A percentile compares a stretch with the other conserved stretches of the same genome.
phyloP scores from a whole-genome alignment of 2,113 vertebrate genomes.

The Pionites leucogaster region DNA sequence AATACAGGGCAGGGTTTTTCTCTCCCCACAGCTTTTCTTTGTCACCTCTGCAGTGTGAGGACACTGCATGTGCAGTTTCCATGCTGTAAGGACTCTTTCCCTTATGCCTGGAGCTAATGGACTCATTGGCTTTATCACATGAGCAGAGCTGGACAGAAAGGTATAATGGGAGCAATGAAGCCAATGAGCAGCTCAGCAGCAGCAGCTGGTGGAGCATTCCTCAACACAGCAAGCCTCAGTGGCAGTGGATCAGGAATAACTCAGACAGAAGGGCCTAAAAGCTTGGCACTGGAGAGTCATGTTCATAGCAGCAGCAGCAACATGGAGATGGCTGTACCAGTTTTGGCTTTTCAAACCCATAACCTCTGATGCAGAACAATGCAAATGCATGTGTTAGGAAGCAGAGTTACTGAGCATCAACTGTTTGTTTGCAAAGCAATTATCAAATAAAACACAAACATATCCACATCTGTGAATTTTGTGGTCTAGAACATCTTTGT shows the following conservation, averaged over 20 bases:
- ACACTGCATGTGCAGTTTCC: background rate
- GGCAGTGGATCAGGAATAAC: background rate
- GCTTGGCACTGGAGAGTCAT: background rate
- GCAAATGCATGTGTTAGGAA: background rate
- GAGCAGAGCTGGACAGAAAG: background rate
- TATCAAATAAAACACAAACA: background rate
- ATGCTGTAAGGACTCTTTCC: background rate
- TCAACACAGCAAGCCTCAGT: background rate
- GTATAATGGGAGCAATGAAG: accelerated
- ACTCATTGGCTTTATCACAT: background rate
- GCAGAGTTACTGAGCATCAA: background rate
- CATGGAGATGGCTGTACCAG: background rate
- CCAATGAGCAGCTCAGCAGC: background rate
- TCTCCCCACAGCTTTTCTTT: background rate
- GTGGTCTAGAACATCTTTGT: background rate
- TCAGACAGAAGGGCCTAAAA: background rate
- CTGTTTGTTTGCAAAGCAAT: background rate
- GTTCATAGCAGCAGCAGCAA: background rate
- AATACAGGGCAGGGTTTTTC: background rate
- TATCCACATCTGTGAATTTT: background rate
- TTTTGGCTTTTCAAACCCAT: background rate
- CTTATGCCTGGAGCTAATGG: background rate
- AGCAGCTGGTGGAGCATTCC: background rate
- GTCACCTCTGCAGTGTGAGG: background rate
- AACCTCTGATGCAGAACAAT: background rate